A percentile compares a stretch with the other conserved stretches of the same genome.
phyloP scores from a whole-genome alignment of 2,888 invertebrate species.

The Podotricha telesiphe region DNA sequence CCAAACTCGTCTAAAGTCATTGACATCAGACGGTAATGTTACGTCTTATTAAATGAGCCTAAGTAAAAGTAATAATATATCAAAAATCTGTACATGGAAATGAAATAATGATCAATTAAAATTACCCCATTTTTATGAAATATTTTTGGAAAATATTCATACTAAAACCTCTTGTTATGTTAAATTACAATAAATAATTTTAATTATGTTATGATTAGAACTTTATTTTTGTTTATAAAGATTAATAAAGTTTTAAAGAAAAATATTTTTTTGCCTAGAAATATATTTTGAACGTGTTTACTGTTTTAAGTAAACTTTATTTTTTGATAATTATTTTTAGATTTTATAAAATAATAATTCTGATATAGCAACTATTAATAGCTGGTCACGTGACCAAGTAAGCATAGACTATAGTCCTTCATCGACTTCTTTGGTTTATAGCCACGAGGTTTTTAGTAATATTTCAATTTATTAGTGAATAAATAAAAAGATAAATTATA shows the following conservation, averaged over 20 bases:
- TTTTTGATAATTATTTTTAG: no score
- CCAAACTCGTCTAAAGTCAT: conserved; percentile 33
- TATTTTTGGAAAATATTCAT: no score
- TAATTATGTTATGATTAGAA: no score
- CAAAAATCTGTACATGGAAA: neutral
- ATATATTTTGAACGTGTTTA: no score
- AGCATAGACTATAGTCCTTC: conserved; percentile 81
- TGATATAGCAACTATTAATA: conserved; percentile 42
- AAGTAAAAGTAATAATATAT: neutral
- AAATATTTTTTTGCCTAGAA: no score
- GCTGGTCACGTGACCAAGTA: conserved; percentile 85
- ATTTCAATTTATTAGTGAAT: conserved; percentile 85
- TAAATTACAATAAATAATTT: no score
- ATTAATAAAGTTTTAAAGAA: no score
- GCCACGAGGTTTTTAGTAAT: conserved; percentile 91
- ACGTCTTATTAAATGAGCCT: neutral
- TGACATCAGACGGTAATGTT: conserved; percentile 27
- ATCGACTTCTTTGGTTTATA: conserved; percentile 92
- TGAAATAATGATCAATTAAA: no score
- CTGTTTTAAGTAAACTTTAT: no score
- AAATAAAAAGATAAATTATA: conserved; percentile 74
- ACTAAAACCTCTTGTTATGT: no score
- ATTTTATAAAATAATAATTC: neutral
- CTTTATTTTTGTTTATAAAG: no score
- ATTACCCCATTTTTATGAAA: no score